These are phyloP conservation scores for Acanthosoma haemorrhoidale DNA, from an alignment of 2,888 invertebrate species.

Conservation along the genomic window DNA sequence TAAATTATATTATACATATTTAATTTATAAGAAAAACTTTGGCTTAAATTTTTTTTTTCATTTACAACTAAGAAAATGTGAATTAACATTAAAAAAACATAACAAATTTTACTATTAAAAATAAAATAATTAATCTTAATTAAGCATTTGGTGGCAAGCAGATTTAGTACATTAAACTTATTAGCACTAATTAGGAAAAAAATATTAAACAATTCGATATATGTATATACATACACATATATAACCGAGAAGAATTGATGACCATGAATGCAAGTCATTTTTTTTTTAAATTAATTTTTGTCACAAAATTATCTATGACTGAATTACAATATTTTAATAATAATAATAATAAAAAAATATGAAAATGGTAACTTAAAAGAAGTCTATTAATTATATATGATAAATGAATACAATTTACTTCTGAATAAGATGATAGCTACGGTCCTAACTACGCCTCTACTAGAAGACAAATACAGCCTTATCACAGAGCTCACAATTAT, in stretches of 20 bases:
- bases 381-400: neutral
- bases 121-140: no score
- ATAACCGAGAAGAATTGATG: no score
- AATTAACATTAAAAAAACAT: constrained; percentile 2
- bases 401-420: neutral
- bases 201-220: no score
- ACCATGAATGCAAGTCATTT: no score
- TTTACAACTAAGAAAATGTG: neutral
- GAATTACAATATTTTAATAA: neutral
- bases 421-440: neutral
- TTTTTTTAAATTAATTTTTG: no score
- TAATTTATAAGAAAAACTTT: constrained; percentile 20
- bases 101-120: neutral
- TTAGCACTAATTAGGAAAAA: neutral
- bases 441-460: neutral
- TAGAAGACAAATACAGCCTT: neutral
- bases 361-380: neutral
- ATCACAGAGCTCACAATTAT: neutral
- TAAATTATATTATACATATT: constrained; percentile 11
- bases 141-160: constrained; percentile 1
- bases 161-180: neutral
- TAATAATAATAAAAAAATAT: neutral
- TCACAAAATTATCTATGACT: neutral
- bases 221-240: no score
- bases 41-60: constrained; percentile 18